Conservation (phyloP, 2,797 vertebrate genomes). For the Microctenopoma lineatum region DNA sequence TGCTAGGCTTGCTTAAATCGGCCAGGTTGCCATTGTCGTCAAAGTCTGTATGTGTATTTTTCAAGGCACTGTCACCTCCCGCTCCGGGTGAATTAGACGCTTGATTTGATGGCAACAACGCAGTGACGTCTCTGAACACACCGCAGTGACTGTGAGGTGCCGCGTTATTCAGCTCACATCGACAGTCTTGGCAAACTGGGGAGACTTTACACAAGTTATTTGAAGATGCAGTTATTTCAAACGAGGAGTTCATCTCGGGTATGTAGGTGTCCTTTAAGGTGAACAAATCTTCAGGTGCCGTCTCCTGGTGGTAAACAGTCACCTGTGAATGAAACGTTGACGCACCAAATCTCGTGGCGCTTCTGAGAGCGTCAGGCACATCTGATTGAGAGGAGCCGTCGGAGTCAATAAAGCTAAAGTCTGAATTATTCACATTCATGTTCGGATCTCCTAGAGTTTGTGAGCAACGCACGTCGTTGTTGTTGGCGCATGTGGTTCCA, state of each 20-base stretch:
- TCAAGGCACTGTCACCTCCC: conserved; percentile 13
- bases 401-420: conserved; percentile 83
- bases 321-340: conserved; percentile 21
- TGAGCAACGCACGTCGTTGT: conserved; percentile 70
- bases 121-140: conserved; percentile 10
- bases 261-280: conserved; percentile 71
- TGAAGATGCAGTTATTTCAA: conserved; percentile 52
- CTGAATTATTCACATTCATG: conserved; percentile 76
- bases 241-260: conserved; percentile 62
- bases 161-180: conserved; percentile 22
- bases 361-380: conserved; percentile 44
- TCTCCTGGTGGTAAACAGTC: conserved; percentile 19
- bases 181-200: conserved; percentile 57
- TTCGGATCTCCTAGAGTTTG: conserved; percentile 74
- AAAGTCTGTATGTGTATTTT: conserved; percentile 34
- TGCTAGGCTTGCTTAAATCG: conserved; percentile 4
- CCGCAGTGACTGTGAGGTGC: conserved; percentile 15
- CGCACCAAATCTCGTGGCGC: conserved; percentile 14
- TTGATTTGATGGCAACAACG: conserved; percentile 17
- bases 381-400: conserved; percentile 78
- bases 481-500: conserved; percentile 38
- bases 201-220: conserved; percentile 60
- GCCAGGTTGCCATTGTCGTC: conserved; percentile 72
- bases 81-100: conserved; percentile 5
- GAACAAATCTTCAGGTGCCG: conserved; percentile 51